These are phyloP conservation scores for Aphrophora alni DNA, from an alignment of 2,888 invertebrate genomes.

Conservation along the genomic window DNA sequence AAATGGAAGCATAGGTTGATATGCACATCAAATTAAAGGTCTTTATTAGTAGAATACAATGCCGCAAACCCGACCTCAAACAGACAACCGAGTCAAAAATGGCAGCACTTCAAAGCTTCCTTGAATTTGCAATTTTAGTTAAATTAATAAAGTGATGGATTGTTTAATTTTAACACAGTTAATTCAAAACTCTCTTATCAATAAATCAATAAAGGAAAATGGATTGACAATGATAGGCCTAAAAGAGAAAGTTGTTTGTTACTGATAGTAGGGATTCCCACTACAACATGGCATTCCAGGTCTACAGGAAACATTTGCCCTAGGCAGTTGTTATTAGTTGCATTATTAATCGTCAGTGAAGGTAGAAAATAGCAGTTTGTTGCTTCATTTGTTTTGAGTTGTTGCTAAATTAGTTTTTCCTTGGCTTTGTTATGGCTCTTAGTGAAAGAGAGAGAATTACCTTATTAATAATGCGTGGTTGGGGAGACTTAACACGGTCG, in stretches of 20 bases:
- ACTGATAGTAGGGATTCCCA: background rate
- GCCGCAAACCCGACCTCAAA: too few relatives aligned
- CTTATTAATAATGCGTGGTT: background rate
- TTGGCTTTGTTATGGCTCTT: background rate
- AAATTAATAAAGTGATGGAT: too few relatives aligned
- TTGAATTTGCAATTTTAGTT: too few relatives aligned
- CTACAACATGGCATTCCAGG: too few relatives aligned
- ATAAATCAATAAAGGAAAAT: too few relatives aligned
- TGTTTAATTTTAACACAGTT: too few relatives aligned
- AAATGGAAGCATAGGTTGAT: too few relatives aligned
- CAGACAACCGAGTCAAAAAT: too few relatives aligned
- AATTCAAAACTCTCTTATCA: too few relatives aligned
- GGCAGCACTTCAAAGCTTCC: too few relatives aligned
- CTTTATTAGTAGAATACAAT: too few relatives aligned
- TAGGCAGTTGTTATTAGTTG: background rate
- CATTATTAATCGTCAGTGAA: background rate
- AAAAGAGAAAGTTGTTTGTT: background rate
- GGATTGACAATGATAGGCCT: background rate
- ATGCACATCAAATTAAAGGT: too few relatives aligned
- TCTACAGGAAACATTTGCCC: background rate
- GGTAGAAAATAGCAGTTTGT: background rate
- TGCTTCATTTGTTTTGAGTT: background rate
- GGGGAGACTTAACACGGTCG: background rate
- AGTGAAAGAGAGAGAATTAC: background rate
- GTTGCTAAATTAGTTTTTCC: background rate